Base-by-base conservation (phyloP, 2,888 invertebrate genomes). In the Parnassius mnemosyne region DNA sequence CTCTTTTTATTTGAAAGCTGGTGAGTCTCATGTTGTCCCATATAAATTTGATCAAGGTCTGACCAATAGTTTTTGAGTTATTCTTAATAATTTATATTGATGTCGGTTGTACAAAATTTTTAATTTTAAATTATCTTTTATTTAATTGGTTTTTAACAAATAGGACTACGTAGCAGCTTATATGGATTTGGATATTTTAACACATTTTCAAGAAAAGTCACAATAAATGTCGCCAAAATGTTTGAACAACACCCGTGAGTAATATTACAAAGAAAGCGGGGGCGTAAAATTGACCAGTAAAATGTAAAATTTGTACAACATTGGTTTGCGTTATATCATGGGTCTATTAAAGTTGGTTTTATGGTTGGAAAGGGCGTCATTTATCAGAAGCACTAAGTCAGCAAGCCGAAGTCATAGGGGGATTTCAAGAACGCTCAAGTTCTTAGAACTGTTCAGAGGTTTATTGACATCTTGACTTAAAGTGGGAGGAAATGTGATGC, bases 241-340 rank as follows among this genome's bases (percentile, higher is more conserved):
- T 34, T 34, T 5, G 53, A 25, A 43, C 25, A 1, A 58, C n/a
- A 16, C 16, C 54, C 47, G 42, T 41, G 53, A 46, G 42, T 61
- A 52, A 54, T 57, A 53, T 44, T 44, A 58, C 50, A 12, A 11
- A 16, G 54, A 58, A 50, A 25, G n/a, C 25, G 50, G 16, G 53
- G 53, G 44, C n/a, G 53, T 7, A 50, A 49, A 42, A n/a, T 44
- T 54, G 50, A 50, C 62, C 57, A 62, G 13, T 62, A 13, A 43
- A 53, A 44, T 20, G 9, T 53, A 54, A 62, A 43, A 43, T 62
- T 16, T 46, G 16, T 47, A 12, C 10, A 42, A 43, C 12, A 11
- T 42, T 20, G 12, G 10, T 62, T 54, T 58, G 49, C 16, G 2
- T 57, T 47, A 43, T 11, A 20, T 20, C 42, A 43, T 50, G 11